Evolutionary conservation across 2,797 vertebrate species (phyloP).

Genomic region (Oceanodroma leucorhoa): DNA sequence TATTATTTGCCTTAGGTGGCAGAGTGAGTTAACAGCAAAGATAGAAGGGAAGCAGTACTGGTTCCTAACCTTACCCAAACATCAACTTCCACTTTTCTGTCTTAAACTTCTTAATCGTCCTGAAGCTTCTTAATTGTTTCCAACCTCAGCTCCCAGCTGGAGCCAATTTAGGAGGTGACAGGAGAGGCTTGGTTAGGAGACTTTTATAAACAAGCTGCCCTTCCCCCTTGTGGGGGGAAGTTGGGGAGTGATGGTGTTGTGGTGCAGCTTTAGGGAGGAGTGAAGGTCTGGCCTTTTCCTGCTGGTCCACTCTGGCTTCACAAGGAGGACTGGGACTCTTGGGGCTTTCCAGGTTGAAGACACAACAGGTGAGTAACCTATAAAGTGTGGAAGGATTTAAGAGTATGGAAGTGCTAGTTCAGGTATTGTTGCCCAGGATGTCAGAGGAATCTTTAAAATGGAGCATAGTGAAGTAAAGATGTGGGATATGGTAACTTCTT

Average conservation of each 20-base stretch:
- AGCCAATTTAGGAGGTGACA: neutral
- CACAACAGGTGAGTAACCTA: neutral
- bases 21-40: neutral
- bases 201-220: neutral
- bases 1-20: neutral
- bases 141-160: neutral
- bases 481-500: constrained; percentile 7
- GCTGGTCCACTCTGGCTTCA: neutral
- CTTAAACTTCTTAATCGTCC: neutral
- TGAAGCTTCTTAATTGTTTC: neutral
- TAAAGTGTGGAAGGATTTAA: neutral
- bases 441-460: constrained; percentile 33
- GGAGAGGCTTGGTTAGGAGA: neutral
- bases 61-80: neutral
- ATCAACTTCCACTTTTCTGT: neutral
- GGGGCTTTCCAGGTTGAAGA: neutral
- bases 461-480: constrained; percentile 22
- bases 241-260: fast-evolving
- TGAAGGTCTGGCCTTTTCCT: neutral
- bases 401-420: neutral
- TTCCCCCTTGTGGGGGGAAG: fast-evolving
- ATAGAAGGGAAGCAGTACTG: neutral
- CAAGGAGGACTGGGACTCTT: neutral
- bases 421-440: constrained; percentile 16
- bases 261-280: neutral